A percentile compares a stretch with the other conserved stretches of the same genome.
Conservation (phyloP, 37 sponge, comb jelly and placozoan species). For the Oscarella lobularis region DNA sequence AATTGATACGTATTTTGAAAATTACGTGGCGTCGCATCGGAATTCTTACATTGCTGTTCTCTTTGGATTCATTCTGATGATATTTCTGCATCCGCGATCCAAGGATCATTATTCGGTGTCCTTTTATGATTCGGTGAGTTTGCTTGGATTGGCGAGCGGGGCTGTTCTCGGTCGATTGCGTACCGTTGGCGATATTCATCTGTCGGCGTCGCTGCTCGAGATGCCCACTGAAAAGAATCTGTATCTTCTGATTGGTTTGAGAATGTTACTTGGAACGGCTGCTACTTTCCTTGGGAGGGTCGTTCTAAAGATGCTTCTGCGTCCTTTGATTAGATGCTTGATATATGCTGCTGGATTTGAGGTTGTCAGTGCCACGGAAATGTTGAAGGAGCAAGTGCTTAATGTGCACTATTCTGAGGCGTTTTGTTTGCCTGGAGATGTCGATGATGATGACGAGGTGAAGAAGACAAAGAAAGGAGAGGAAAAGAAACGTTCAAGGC, state of each 20-base stretch:
- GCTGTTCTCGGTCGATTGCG: slow-evolving; percentile 15
- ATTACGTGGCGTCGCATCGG: slow-evolving; percentile 1
- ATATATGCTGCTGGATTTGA: not conserved
- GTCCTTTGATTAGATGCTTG: not conserved
- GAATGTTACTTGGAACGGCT: not conserved
- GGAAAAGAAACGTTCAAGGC: not conserved
- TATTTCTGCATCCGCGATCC: slow-evolving; percentile 33
- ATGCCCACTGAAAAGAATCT: not conserved
- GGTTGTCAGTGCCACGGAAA: not conserved
- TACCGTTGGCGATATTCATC: not conserved
- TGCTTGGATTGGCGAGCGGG: slow-evolving; percentile 29
- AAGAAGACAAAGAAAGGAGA: not conserved
- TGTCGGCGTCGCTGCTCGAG: slow-evolving; percentile 10
- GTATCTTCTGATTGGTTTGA: not conserved
- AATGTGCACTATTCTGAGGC: not conserved
- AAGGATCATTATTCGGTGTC: slow-evolving; percentile 24
- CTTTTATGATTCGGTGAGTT: slow-evolving; percentile 31
- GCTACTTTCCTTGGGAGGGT: not conserved
- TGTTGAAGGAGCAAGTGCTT: not conserved
- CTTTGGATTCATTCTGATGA: slow-evolving; percentile 9
- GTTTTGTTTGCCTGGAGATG: not conserved
- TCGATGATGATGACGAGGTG: not conserved
- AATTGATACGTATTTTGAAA: not conserved
- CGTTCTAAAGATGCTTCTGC: not conserved
- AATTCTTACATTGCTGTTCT: not conserved